Evolutionary conservation across 1,140 invertebrate species (phyloP).

Genomic region (Nylanderia fulva): DNA sequence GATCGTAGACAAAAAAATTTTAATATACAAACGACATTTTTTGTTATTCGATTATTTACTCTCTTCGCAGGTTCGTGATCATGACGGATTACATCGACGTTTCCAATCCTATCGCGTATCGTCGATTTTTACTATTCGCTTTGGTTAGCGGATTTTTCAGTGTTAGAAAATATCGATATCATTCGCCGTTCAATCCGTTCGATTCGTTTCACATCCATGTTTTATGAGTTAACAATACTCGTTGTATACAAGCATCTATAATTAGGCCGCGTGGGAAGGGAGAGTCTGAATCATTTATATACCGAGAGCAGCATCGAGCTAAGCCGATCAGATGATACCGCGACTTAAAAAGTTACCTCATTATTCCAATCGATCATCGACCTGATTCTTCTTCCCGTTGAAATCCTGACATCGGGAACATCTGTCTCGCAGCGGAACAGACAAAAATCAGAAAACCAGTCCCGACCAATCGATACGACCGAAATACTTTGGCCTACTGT

Average conservation of each 20-base stretch:
- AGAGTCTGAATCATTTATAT: constrained; percentile 45
- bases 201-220: constrained; percentile 37
- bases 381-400: constrained; percentile 9
- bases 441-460: constrained; percentile 41
- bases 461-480: constrained; percentile 32
- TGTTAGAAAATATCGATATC: background rate
- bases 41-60: no score
- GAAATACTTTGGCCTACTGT: constrained; percentile 27
- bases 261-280: background rate
- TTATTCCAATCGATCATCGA: constrained; percentile 56
- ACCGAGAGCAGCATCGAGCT: background rate
- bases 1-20: no score
- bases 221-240: constrained; percentile 30
- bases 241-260: constrained; percentile 30
- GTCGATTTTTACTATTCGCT: background rate
- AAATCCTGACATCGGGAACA: background rate
- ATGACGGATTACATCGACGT: no score
- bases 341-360: constrained; percentile 48
- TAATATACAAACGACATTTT: no score
- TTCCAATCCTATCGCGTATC: background rate
- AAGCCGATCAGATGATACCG: background rate
- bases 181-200: background rate
- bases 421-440: constrained; percentile 10
- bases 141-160: background rate
- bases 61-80: no score